Base-by-base conservation (phyloP, 2,888 invertebrate genomes). In the Itoplectis maculator region DNA sequence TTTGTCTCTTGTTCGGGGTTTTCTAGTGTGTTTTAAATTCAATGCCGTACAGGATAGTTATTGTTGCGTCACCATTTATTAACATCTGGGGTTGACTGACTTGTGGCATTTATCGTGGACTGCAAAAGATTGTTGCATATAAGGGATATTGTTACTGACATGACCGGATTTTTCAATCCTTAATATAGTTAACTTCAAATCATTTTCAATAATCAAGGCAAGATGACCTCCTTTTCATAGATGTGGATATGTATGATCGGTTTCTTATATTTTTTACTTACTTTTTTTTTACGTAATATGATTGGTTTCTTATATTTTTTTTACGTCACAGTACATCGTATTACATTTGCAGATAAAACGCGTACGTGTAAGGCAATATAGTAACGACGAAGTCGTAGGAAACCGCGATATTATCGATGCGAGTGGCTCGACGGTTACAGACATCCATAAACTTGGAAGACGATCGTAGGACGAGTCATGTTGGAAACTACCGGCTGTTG, bases 401-500 rank as follows among this genome's bases (percentile, higher is more conserved):
- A 59, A 77, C 15, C 11, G n/a, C 18, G 42, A 77, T 70, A 77
- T 77, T 35, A 77, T 45, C 61, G 18, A 63, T 15, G 45, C 40
- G 51, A 37, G 29, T n/a, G 63, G 59, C 37, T 13, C 20, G 35
- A 69, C 40, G n/a, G 47, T 51, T 51, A 61, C 76, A 61, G 66
- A 35, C 68, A 79, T 42, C 29, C 42, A 59, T 79, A 75, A 80
- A 80, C 61, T 68, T 42, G 49, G 49, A 70, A 76, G 65, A n/a
- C 47, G 65, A 66, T 59, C 49, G 20, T 35, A 47, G 56, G 59
- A 37, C 20, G 29, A 66, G 54, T 37, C 54, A 61, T 69, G 74
- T 59, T 70, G 70, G 70, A 75, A 80, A 76, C 15, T 70, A 70
- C 40, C 56, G 70, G 56, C 80, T 47, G 47, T 54, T 76, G 59